These are phyloP conservation scores for Oligia fasciuncula DNA, from an alignment of 2,888 invertebrate species.

Conservation along the genomic window DNA sequence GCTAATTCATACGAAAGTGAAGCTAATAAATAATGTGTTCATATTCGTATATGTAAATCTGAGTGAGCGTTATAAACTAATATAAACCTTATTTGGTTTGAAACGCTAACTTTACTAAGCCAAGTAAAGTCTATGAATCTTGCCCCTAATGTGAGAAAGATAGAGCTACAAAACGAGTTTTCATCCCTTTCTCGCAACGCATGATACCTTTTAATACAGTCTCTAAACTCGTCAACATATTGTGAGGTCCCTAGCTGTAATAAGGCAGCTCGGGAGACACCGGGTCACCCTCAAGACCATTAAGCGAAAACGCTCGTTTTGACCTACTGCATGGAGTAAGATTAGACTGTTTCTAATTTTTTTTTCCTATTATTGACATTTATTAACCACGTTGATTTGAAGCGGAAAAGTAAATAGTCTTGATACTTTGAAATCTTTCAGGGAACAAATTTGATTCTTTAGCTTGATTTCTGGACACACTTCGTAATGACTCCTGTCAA, in stretches of 20 bases:
- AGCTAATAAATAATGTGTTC: neutral
- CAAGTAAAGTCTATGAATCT: neutral
- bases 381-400: constrained; percentile 50
- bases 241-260: constrained; percentile 21
- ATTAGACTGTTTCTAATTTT: constrained; percentile 19
- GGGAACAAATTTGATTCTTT: neutral
- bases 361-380: constrained; percentile 45
- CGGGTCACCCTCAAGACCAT: neutral
- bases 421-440: neutral
- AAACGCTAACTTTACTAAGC: neutral
- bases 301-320: constrained; percentile 29
- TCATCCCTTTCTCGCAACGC: neutral
- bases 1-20: neutral
- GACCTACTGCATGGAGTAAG: constrained; percentile 20
- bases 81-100: neutral
- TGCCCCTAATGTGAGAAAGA: neutral
- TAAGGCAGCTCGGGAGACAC: constrained; percentile 9
- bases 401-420: constrained; percentile 1
- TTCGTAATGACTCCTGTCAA: too few relatives aligned
- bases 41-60: neutral
- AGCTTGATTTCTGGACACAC: neutral
- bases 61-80: neutral
- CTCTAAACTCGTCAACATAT: neutral
- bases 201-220: neutral
- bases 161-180: neutral